Percentiles rank a stretch among this genome's conserved stretches.
These are phyloP conservation scores for Megalops cyprinoides DNA, from an alignment of 2,797 vertebrate species.

Conservation along the genomic window DNA sequence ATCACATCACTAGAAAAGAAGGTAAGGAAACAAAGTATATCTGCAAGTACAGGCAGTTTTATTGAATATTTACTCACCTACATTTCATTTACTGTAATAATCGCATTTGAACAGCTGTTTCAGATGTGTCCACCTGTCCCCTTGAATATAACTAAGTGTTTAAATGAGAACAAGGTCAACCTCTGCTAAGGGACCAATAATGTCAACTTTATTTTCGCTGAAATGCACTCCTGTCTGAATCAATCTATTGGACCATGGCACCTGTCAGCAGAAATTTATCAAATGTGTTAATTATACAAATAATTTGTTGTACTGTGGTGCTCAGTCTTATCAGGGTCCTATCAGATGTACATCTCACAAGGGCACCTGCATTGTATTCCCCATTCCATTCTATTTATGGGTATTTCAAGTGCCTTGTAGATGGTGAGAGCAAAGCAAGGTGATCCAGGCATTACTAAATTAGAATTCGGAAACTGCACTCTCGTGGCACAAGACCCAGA, in stretches of 20 bases:
- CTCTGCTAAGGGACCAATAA: background rate
- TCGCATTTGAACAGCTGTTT: background rate
- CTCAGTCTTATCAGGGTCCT: constrained; percentile 13
- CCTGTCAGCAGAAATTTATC: background rate
- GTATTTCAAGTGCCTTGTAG: constrained; percentile 6
- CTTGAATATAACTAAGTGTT: background rate
- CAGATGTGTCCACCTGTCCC: background rate
- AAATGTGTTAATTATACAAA: background rate
- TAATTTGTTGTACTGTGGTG: background rate
- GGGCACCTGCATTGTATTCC: background rate
- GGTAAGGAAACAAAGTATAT: background rate
- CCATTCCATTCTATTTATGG: background rate
- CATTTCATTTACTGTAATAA: background rate
- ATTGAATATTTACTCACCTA: background rate
- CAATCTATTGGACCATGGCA: background rate
- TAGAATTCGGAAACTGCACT: background rate
- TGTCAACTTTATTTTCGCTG: background rate
- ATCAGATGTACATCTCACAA: background rate
- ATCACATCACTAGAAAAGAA: background rate
- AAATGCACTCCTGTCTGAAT: background rate
- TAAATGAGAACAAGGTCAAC: background rate
- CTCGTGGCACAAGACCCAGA: background rate
- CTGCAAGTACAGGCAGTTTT: background rate
- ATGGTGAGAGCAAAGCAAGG: constrained; percentile 11
- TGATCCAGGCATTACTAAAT: background rate